These are phyloP conservation scores for Morpho achilles DNA, from an alignment of 2,888 invertebrate genomes.

Conservation along the genomic window DNA sequence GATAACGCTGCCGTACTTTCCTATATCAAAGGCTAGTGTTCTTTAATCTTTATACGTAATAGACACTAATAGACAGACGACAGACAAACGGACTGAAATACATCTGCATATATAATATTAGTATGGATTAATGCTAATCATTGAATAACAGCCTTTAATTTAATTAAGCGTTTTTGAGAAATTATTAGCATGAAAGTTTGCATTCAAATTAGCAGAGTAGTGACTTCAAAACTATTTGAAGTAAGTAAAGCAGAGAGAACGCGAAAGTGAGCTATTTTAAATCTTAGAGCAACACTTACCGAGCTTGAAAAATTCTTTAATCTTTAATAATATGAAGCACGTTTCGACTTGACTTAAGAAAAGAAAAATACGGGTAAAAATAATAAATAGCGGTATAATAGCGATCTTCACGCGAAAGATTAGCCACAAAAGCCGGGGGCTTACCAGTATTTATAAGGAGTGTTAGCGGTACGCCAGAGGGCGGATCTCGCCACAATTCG, in stretches of 20 bases:
- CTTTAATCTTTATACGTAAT: no score
- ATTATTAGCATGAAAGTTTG: constrained; percentile 7
- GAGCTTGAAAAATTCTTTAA: constrained; percentile 31
- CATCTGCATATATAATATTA: no score
- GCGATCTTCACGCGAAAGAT: constrained; percentile 76
- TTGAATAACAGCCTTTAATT: no score
- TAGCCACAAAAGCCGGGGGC: constrained; percentile 74
- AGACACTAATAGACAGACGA: no score
- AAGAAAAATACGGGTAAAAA: constrained; percentile 66
- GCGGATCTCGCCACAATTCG: constrained; percentile 34
- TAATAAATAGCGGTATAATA: constrained; percentile 76
- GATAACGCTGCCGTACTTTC: no score
- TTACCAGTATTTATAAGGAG: constrained; percentile 77
- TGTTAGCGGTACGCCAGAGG: constrained; percentile 65
- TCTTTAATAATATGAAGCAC: constrained; percentile 56
- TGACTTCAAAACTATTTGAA: constrained; percentile 63
- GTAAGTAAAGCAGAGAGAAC: constrained; percentile 53
- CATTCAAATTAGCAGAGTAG: constrained; percentile 58
- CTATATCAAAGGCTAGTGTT: no score
- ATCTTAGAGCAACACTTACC: constrained; percentile 52
- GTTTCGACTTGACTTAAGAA: constrained; percentile 63
- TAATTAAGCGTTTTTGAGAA: background rate
- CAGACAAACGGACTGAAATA: no score
- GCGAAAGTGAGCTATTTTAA: constrained; percentile 61
- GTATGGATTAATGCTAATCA: no score